Conservation (phyloP, 2,113 vertebrate genomes). For the Dipodomys spectabilis region DNA sequence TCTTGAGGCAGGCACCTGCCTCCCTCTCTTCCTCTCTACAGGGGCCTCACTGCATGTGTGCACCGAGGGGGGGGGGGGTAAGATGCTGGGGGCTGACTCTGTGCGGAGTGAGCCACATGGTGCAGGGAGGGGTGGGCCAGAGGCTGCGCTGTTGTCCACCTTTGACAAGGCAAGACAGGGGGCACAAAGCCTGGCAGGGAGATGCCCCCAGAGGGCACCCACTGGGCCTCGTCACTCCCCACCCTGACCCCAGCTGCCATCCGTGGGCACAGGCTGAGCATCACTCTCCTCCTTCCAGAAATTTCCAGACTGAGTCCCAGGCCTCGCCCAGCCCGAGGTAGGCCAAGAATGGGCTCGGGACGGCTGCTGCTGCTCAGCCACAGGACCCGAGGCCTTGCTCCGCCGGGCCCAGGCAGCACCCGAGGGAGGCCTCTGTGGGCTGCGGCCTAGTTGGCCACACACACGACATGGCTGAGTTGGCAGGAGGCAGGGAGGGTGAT, state of each 20-base stretch:
- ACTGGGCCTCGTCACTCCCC: not conserved
- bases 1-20: not conserved
- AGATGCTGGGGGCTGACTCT: too few relatives aligned
- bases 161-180: fast-evolving
- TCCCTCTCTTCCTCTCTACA: not conserved
- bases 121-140: too few relatives aligned
- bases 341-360: fast-evolving
- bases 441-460: not conserved
- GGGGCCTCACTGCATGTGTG: not conserved
- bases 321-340: not conserved
- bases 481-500: not conserved
- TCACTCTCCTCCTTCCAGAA: fast-evolving
- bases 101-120: too few relatives aligned
- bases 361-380: not conserved
- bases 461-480: not conserved
- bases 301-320: fast-evolving
- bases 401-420: not conserved
- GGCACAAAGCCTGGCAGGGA: not conserved
- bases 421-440: fast-evolving
- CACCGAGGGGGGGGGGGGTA: too few relatives aligned
- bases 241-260: fast-evolving
- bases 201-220: fast-evolving
- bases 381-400: too few relatives aligned
- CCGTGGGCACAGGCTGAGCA: fast-evolving
- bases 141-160: fast-evolving